Conservation (phyloP, 64 coral and sea anemone species). For the Actinia equina region DNA sequence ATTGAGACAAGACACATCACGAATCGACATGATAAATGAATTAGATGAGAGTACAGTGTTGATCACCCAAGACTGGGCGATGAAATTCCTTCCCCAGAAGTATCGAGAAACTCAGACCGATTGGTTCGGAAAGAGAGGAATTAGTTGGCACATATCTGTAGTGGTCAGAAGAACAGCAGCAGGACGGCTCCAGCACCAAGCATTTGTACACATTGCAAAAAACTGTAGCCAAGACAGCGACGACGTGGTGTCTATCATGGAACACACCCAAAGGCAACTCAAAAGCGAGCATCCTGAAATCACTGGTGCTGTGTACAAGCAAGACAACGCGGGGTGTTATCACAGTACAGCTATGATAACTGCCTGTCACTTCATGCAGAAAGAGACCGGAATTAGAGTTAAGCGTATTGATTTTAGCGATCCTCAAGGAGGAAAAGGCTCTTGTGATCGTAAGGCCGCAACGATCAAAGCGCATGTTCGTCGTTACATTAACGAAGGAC, state of each 20-base stretch:
- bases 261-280: neutral
- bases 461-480: neutral
- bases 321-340: neutral
- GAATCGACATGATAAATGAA: neutral
- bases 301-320: neutral
- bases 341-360: neutral
- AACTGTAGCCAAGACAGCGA: neutral
- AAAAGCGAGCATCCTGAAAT: neutral
- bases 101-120: neutral
- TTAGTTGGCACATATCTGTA: neutral
- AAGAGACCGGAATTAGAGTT: neutral
- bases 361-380: neutral
- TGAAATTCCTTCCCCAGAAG: conserved; percentile 1
- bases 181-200: neutral
- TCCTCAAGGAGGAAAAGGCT: neutral
- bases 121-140: neutral
- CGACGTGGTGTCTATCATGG: neutral
- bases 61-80: neutral
- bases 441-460: neutral
- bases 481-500: neutral
- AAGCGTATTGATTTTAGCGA: neutral
- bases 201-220: neutral
- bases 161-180: neutral
- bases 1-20: neutral
- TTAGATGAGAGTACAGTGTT: neutral